Evolutionary conservation across 2,113 vertebrate genomes (phyloP), one percentile per base, ranked within the genome.

Genomic region (Crypturellus undulatus): DNA sequence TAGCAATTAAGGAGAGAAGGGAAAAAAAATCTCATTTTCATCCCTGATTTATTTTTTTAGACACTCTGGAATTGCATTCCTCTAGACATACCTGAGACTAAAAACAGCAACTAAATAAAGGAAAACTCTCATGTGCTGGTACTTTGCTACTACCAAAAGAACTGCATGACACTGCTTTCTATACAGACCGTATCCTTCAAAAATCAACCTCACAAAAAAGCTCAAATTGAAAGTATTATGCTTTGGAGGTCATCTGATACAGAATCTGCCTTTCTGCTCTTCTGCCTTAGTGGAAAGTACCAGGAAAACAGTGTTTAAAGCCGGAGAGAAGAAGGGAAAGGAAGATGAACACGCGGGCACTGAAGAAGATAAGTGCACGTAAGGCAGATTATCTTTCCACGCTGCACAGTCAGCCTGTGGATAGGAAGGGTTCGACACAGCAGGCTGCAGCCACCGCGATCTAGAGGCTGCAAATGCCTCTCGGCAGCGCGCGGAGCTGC

Each of bases 401-500:
- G 12, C 16, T 17, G 75, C 90, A 79, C 92, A 96, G 94, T 88
- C 76, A 67, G 91, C 81, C 84, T 67, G 58, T 84, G 96, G 94
- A 93, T 60, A 89, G 87, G 72, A 86, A 90, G 90, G 84, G 91
- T 94, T 96, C 93, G 91, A 71, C 82, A 93, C 32, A 94, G 93
- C 93, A 95, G 93, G 91, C 92, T 93, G 64, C 88, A 94, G 83
- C 75, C 93, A 95, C 96, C 89, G 87, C 81, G 82, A 96, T 91
- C 75, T 83, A 89, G 90, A 94, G 95, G 94, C 89, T 87, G 92
- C 79, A 96, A 92, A 94, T 54, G 83, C 89, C 92, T 95, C 65
- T 89, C 92, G 92, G 87, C 91, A 95, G 92, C 96, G 93, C 85
- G 94, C 17, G 94, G 38, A 38, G 38, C 38, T 38, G 38, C 38